Percentiles rank a stretch among this genome's conserved stretches.
These are phyloP conservation scores for Zygaena filipendulae DNA, from an alignment of 2,888 invertebrate species.

Conservation along the genomic window DNA sequence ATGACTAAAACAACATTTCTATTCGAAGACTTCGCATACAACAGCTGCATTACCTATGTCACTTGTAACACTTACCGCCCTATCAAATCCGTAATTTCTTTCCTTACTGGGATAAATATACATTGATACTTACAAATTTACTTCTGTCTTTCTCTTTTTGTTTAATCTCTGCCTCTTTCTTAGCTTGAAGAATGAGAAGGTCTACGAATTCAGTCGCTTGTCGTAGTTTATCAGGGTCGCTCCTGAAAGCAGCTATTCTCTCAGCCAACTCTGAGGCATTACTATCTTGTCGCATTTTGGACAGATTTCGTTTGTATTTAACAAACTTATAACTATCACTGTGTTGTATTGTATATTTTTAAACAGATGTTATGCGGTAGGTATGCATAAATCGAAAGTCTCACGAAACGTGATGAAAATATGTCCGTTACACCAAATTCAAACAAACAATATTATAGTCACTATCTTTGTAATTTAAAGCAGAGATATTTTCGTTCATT, in stretches of 20 bases:
- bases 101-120: slow-evolving; percentile 57
- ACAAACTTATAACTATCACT: too few species aligned
- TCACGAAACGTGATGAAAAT: slow-evolving; percentile 13
- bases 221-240: slow-evolving; percentile 69
- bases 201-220: slow-evolving; percentile 70
- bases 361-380: too few species aligned
- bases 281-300: slow-evolving; percentile 49
- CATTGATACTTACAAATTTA: slow-evolving; percentile 66
- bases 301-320: too few species aligned
- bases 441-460: slow-evolving; percentile 23
- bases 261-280: slow-evolving; percentile 48
- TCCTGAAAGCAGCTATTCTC: slow-evolving; percentile 67
- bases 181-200: slow-evolving; percentile 69
- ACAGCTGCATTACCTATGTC: slow-evolving; percentile 36
- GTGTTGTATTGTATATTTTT: too few species aligned
- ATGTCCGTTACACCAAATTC: slow-evolving; percentile 24
- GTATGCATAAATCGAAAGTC: too few species aligned
- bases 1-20: slow-evolving; percentile 23
- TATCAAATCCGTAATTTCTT: slow-evolving; percentile 45
- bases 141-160: slow-evolving; percentile 68
- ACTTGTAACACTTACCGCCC: slow-evolving; percentile 61
- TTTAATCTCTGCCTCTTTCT: slow-evolving; percentile 68
- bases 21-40: slow-evolving; percentile 43
- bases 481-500: too few species aligned
- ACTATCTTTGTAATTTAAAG: too few species aligned